Base-by-base conservation (phyloP, 2,888 invertebrate species). In the Callyntrura sp. region DNA sequence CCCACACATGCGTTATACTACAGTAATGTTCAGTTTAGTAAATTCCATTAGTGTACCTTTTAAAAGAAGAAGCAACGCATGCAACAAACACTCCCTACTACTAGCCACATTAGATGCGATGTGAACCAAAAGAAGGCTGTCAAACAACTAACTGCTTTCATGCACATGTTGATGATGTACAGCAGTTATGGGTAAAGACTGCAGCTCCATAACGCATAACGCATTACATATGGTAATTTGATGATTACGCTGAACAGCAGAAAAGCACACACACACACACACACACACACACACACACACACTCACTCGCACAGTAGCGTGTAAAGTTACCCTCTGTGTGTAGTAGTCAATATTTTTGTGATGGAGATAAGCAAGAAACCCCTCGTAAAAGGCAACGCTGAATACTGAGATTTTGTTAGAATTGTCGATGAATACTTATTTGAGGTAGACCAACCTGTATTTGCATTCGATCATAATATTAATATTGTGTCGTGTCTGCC, bases 51-150 rank as follows among this genome's bases (percentile, higher is more conserved):
- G 35, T 6, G 2, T 35, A 35, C 35, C n/a, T n/a, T n/a, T n/a
- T n/a, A n/a, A n/a, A n/a, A n/a, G n/a, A n/a, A n/a, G n/a, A 62
- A 14, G 6, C 20, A 60, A 51, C 14, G 9, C 51, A 60, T 43
- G 43, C 68, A 43, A 25, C 20, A 23, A 20, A 23, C 23, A 62
- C 17, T 60, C 20, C 20, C 4, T 68, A 6, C 35, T 43, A 0
- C 6, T 68, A 68, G 35, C 35, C 14, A 43, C 17, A 35, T 35
- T 28, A 25, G 14, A 73, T 23, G 20, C 20, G 76, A 65, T 62
- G 78, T 62, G 76, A 85, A 51, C 85, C 28, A 35, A 86, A 62
- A 12, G 86, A 86, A 86, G 65, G 65, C 86, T 86, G 86, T 79
- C 79, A 79, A 68, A 79, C 78, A 57, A 86, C 86, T 86, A 79